Evolutionary conservation across 2,113 vertebrate species (phyloP).

Genomic region (Salvelinus alpinus): DNA sequence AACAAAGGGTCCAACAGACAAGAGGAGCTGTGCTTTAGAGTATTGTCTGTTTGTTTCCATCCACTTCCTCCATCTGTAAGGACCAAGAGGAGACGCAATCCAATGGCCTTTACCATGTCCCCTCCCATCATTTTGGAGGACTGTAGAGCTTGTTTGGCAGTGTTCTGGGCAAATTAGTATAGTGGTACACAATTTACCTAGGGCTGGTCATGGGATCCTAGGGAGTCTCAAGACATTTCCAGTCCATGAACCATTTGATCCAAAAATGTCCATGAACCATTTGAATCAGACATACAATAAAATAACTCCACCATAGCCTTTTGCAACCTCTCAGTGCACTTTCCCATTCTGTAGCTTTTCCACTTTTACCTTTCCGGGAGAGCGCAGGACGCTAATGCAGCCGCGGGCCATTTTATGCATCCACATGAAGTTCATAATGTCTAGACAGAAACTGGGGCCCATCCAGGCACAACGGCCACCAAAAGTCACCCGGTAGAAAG

Average conservation of each 20-base stretch:
- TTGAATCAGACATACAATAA: not conserved
- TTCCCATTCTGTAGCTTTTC: not conserved
- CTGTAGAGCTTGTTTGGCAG: not conserved
- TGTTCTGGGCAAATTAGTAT: not conserved
- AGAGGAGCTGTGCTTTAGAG: too few species aligned
- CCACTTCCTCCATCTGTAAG: too few species aligned
- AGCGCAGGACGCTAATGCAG: constrained; percentile 80
- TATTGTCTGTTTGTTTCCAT: too few species aligned
- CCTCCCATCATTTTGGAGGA: not conserved
- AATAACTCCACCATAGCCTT: constrained; percentile 8
- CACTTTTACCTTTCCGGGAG: constrained; percentile 41
- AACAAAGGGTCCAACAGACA: too few species aligned
- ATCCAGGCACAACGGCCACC: constrained; percentile 77
- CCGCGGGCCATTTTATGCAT: constrained; percentile 86
- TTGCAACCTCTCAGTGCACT: not conserved
- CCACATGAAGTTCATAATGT: constrained; percentile 88
- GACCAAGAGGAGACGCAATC: too few species aligned
- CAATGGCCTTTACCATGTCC: not conserved
- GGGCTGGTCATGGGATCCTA: not conserved
- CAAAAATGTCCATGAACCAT: constrained; percentile 39
- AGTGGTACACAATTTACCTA: not conserved
- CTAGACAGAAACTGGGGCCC: constrained; percentile 74
- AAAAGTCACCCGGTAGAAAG: constrained; percentile 73
- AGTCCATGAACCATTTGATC: constrained; percentile 23
- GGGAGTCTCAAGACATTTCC: constrained; percentile 37